These are phyloP conservation scores for Patagioenas fasciata DNA, from an alignment of 2,113 vertebrate species.

Conservation along the genomic window DNA sequence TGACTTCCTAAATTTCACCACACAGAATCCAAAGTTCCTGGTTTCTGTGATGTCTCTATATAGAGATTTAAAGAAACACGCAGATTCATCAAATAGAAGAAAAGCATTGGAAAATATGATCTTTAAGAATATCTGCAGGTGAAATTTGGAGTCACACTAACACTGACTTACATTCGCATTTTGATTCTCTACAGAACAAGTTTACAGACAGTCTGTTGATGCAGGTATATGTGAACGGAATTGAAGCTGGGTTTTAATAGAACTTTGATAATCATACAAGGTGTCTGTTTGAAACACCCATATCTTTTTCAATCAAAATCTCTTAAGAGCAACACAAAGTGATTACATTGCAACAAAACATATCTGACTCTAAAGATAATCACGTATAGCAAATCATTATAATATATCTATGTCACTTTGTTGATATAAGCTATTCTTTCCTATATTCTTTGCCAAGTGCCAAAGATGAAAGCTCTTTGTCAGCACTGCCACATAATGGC, in stretches of 20 bases:
- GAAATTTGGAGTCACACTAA: background rate
- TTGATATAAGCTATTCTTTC: background rate
- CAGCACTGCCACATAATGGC: background rate
- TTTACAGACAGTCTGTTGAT: background rate
- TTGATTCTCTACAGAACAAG: background rate
- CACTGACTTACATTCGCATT: background rate
- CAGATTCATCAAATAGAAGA: background rate
- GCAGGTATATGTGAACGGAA: background rate
- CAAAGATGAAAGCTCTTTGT: background rate
- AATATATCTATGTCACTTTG: background rate
- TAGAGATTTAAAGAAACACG: background rate
- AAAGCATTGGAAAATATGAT: background rate
- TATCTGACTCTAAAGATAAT: background rate
- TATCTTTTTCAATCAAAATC: background rate
- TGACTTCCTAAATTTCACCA: background rate
- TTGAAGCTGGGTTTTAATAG: too few species aligned
- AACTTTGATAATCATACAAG: too few species aligned
- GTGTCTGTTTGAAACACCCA: too few species aligned
- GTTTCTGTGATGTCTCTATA: background rate
- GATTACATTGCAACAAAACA: background rate
- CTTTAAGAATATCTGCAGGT: background rate
- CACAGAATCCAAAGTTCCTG: background rate
- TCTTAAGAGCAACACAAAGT: background rate
- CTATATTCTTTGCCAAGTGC: background rate
- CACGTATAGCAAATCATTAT: rapidly evolving